These are phyloP conservation scores for Coendou prehensilis DNA, from an alignment of 2,797 vertebrate species.

Conservation along the genomic window DNA sequence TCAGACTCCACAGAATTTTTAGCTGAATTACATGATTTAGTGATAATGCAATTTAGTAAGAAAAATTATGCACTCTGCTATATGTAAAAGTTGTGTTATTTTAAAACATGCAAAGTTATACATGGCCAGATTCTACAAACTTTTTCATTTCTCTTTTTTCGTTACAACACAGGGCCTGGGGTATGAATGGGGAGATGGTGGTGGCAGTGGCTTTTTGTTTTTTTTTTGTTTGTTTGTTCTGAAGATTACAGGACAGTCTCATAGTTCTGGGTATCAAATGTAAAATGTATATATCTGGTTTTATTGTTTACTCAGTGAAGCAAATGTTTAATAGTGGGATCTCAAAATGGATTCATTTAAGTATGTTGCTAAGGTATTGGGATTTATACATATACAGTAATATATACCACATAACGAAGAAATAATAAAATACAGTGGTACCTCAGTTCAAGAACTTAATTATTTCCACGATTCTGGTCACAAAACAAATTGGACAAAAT, in stretches of 20 bases:
- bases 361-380: neutral
- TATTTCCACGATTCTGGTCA: neutral
- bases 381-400: neutral
- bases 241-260: neutral
- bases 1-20: conserved; percentile 14
- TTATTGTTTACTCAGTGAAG: neutral
- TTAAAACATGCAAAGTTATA: neutral
- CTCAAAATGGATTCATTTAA: neutral
- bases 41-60: neutral
- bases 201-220: neutral
- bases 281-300: neutral
- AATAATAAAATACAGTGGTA: conserved; percentile 15
- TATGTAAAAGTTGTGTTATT: conserved; percentile 31
- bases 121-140: neutral
- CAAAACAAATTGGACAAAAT: neutral
- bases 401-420: neutral
- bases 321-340: neutral
- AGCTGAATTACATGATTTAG: conserved; percentile 43
- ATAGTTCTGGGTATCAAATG: neutral
- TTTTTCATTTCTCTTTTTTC: neutral
- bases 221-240: neutral
- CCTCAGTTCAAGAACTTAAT: neutral
- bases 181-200: neutral
- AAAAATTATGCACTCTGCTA: conserved; percentile 12
- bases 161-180: neutral